phyloP scores from a whole-genome alignment of 1,140 invertebrate genomes.

The Galendromus occidentalis region DNA sequence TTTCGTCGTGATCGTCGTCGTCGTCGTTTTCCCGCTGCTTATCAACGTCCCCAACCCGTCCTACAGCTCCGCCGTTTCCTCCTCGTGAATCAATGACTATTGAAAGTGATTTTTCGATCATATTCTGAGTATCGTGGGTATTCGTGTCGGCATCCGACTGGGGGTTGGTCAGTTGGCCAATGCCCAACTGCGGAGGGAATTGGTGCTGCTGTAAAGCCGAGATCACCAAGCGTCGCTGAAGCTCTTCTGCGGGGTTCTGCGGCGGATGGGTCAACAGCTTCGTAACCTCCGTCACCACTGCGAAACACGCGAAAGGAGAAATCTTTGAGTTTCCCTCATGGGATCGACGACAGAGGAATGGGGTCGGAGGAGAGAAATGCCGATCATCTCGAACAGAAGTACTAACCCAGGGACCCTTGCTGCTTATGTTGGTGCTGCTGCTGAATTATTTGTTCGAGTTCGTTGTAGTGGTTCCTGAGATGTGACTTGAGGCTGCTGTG shows the following conservation, averaged over 20 bases:
- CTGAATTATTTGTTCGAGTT: neutral
- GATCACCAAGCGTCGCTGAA: neutral
- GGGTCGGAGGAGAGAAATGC: too few species aligned
- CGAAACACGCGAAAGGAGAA: neutral
- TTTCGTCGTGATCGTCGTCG: neutral
- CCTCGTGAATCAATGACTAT: neutral
- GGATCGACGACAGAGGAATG: too few species aligned
- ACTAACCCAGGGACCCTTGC: conserved; percentile 2
- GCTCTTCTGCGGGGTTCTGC: conserved; percentile 2
- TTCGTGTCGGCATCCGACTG: neutral
- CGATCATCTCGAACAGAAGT: too few species aligned
- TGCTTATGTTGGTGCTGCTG: conserved; percentile 4
- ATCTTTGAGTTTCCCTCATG: too few species aligned
- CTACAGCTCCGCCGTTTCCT: neutral
- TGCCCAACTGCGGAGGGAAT: neutral
- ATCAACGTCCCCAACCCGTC: neutral
- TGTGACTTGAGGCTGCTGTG: conserved; percentile 11
- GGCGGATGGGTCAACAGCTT: conserved; percentile 10
- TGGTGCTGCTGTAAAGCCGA: conserved; percentile 4
- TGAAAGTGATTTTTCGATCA: conserved; percentile 3
- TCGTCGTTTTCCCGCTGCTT: neutral
- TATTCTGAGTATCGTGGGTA: neutral
- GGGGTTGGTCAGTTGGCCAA: neutral
- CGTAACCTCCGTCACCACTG: conserved; percentile 10
- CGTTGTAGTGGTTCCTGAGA: conserved; percentile 10